Evolutionary conservation across 2,113 vertebrate species (phyloP).

Genomic region (Perccottus glenii): DNA sequence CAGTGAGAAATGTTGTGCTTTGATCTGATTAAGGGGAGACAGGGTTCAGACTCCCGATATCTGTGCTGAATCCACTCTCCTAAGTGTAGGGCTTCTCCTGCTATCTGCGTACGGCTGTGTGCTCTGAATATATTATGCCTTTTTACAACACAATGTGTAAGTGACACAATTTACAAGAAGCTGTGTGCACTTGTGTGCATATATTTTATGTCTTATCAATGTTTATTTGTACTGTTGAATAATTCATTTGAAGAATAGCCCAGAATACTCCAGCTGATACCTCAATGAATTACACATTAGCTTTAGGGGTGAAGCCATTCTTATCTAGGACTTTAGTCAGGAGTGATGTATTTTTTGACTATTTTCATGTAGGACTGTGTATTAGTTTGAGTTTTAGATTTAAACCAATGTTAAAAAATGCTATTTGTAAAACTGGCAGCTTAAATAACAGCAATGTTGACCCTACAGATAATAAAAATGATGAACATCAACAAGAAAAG

Average conservation of each 20-base stretch:
- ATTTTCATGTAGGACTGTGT: not conserved
- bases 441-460: too few species aligned
- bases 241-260: slow-evolving; percentile 1
- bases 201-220: not conserved
- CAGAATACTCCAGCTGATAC: slow-evolving; percentile 7
- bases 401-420: too few species aligned
- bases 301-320: not conserved
- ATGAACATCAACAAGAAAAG: too few species aligned
- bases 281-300: not conserved
- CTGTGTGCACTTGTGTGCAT: not conserved
- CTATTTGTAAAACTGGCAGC: too few species aligned
- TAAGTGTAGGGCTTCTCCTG: not conserved
- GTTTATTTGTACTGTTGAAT: not conserved
- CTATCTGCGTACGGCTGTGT: not conserved
- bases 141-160: not conserved
- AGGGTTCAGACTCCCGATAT: not conserved
- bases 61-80: not conserved
- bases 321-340: not conserved
- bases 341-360: not conserved
- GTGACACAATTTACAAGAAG: not conserved
- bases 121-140: not conserved
- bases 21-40: slow-evolving; percentile 3
- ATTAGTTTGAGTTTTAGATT: too few species aligned
- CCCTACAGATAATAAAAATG: too few species aligned
- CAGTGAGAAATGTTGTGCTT: not conserved